Evolutionary conservation across 2,113 vertebrate genomes (phyloP).

Genomic region (Myotis lucifugus): DNA sequence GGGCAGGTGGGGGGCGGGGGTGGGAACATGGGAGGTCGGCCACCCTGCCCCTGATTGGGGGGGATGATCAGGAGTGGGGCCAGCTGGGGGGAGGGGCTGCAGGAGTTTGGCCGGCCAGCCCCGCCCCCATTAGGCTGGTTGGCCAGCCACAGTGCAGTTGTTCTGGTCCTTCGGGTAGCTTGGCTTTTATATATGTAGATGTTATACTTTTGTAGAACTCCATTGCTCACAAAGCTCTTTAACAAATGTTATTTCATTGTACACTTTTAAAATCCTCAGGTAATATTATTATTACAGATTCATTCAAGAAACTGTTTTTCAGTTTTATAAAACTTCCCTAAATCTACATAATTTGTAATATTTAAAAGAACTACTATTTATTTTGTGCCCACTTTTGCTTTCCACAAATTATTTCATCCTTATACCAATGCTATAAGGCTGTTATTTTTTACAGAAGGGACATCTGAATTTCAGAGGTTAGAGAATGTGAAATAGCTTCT

Average conservation of each 20-base stretch:
- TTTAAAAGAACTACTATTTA: not conserved
- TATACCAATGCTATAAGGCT: not conserved
- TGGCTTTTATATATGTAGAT: not conserved
- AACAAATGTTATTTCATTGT: not conserved
- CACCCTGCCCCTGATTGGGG: too few relatives aligned
- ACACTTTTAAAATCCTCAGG: not conserved
- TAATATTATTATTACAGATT: not conserved
- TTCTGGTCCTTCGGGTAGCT: too few relatives aligned
- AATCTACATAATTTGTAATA: not conserved
- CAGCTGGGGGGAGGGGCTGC: too few relatives aligned
- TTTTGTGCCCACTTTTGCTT: not conserved
- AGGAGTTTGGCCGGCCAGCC: too few relatives aligned
- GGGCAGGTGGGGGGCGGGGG: too few relatives aligned
- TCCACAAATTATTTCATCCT: not conserved
- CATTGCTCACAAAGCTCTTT: not conserved
- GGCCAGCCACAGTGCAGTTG: too few relatives aligned
- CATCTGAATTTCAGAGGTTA: conserved; percentile 3
- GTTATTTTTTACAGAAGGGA: not conserved
- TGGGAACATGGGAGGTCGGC: too few relatives aligned
- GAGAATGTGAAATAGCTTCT: not conserved
- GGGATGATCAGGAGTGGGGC: too few relatives aligned
- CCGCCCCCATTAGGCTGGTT: too few relatives aligned
- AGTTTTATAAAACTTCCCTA: not conserved
- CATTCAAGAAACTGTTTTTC: not conserved
- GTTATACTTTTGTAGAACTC: not conserved